Percentiles rank a stretch among this genome's conserved stretches.
phyloP scores from a whole-genome alignment of 2,888 invertebrate genomes.

The Mimas tiliae region DNA sequence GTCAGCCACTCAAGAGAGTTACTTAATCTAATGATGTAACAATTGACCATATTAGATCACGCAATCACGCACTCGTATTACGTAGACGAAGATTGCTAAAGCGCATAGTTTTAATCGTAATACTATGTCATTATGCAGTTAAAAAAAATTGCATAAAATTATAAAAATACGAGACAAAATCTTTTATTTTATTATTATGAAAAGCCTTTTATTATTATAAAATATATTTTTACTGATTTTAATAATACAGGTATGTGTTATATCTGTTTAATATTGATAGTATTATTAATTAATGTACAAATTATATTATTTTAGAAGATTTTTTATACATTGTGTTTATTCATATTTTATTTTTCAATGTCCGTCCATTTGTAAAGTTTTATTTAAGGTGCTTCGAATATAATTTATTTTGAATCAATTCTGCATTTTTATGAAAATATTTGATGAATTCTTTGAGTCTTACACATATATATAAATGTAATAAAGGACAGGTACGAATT shows the following conservation, averaged over 20 bases:
- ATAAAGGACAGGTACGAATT: no score
- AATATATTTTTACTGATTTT: neutral
- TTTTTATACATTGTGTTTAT: conserved; percentile 10
- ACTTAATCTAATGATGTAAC: no score
- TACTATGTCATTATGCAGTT: no score
- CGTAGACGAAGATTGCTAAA: no score
- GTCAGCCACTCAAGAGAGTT: no score
- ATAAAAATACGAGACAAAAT: neutral
- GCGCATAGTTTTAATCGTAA: no score
- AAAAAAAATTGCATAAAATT: no score
- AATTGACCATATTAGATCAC: no score
- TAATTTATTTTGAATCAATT: neutral
- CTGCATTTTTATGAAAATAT: no score
- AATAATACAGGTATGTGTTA: neutral
- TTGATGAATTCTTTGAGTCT: no score
- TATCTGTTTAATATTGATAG: neutral
- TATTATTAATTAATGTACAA: conserved; percentile 6
- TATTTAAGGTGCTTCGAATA: conserved; percentile 29
- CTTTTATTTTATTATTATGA: neutral
- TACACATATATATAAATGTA: no score
- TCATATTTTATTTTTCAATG: conserved; percentile 30
- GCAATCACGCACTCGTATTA: no score
- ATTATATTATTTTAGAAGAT: neutral
- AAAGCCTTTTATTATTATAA: neutral
- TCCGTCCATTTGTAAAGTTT: conserved; percentile 43